phyloP scores from a whole-genome alignment of 1,140 invertebrate species.

The Bombus consobrinus region DNA sequence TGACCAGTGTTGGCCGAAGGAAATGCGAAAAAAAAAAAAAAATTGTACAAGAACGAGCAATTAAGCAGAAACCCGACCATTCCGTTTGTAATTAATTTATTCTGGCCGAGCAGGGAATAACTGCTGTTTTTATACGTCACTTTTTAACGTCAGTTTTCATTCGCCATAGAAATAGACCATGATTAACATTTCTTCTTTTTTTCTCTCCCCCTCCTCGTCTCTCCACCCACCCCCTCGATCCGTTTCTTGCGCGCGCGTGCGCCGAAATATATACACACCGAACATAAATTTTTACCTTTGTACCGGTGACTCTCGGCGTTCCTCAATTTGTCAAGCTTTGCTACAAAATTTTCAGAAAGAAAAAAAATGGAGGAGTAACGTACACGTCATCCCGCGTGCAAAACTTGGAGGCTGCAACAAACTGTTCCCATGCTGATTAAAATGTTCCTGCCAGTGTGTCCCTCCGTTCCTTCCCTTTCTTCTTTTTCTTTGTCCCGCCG shows the following conservation, averaged over 20 bases:
- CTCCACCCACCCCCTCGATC: accelerated
- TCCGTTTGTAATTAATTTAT: conserved; percentile 32
- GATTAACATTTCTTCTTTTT: conserved; percentile 26
- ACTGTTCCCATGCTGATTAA: conserved; percentile 47
- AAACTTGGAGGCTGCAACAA: conserved; percentile 30
- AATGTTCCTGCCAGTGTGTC: conserved; percentile 11
- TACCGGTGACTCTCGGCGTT: background rate
- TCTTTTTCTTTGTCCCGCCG: background rate
- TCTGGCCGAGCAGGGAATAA: background rate
- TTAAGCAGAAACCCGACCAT: background rate
- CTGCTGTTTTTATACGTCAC: conserved; percentile 15
- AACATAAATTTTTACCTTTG: conserved; percentile 29
- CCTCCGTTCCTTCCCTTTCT: background rate
- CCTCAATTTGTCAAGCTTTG: conserved; percentile 21
- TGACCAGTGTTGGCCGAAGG: background rate
- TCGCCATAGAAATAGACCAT: background rate
- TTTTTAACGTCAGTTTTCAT: conserved; percentile 4
- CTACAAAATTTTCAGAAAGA: conserved; percentile 27
- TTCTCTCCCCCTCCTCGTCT: background rate
- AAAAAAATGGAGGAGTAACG: background rate
- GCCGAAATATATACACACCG: background rate
- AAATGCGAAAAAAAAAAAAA: background rate
- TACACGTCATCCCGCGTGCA: conserved; percentile 15
- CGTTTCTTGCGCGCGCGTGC: background rate
- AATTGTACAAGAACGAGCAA: conserved; percentile 7